Conservation (phyloP, 2,888 invertebrate genomes). For the Drosophila lacicola region DNA sequence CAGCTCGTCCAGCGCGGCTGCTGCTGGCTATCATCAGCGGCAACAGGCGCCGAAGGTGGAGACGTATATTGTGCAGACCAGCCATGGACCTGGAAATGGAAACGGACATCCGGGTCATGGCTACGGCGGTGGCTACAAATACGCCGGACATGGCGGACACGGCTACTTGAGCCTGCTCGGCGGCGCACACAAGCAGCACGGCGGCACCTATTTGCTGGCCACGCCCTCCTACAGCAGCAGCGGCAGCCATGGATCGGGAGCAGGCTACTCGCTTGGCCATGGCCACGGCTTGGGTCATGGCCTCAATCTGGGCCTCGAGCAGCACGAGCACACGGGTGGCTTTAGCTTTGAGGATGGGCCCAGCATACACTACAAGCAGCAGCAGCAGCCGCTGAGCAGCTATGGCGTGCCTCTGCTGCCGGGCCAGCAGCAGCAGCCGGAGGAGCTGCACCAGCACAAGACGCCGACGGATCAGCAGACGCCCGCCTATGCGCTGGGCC, state of each 20-base stretch:
- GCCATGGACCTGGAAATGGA: conserved; percentile 21
- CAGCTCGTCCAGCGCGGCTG: conserved; percentile 23
- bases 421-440: conserved; percentile 21
- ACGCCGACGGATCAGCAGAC: conserved; percentile 49
- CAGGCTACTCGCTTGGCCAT: conserved; percentile 17
- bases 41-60: conserved; percentile 68
- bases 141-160: conserved; percentile 28
- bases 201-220: conserved; percentile 51
- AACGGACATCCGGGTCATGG: conserved; percentile 7
- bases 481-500: conserved; percentile 82
- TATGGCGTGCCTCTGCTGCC: conserved; percentile 61
- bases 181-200: conserved; percentile 51
- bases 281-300: conserved; percentile 10
- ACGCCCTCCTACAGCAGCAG: conserved; percentile 44
- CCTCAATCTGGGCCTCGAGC: conserved; percentile 10
- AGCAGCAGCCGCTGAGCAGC: conserved; percentile 56
- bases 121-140: conserved; percentile 43
- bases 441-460: conserved; percentile 27
- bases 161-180: conserved; percentile 39
- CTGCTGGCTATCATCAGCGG: conserved; percentile 32
- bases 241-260: conserved; percentile 3
- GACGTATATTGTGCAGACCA: conserved; percentile 71
- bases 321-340: conserved; percentile 47
- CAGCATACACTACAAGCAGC: conserved; percentile 53
- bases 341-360: conserved; percentile 59